Conservation (phyloP, 2,113 vertebrate species). For the Beaufortia kweichowensis region DNA sequence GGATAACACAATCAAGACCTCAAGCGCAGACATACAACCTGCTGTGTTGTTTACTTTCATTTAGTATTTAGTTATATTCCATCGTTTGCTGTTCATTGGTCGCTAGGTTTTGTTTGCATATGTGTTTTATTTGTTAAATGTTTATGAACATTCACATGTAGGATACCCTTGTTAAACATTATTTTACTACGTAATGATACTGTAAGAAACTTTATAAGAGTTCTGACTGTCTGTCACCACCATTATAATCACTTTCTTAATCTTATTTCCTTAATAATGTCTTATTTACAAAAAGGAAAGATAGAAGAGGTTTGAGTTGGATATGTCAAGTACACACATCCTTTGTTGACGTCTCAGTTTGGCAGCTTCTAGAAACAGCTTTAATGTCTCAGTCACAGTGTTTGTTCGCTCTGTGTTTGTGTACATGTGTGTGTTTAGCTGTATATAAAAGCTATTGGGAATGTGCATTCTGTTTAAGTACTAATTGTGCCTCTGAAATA, state of each 20-base stretch:
- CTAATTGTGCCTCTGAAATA: conserved; percentile 34
- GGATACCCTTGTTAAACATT: not conserved
- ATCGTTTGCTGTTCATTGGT: not conserved
- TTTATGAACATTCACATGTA: not conserved
- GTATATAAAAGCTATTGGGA: conserved; percentile 31
- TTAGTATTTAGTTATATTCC: not conserved
- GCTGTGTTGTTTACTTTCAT: not conserved
- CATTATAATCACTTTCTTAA: not conserved
- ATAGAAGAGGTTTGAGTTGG: not conserved
- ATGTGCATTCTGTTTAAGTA: conserved; percentile 21
- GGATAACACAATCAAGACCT: not conserved
- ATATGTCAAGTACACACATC: not conserved
- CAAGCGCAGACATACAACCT: not conserved
- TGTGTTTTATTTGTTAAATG: conserved; percentile 2
- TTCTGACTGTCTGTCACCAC: not conserved
- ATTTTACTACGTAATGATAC: not conserved
- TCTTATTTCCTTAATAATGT: not conserved
- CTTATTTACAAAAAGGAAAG: not conserved
- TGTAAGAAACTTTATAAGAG: not conserved
- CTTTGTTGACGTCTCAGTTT: not conserved
- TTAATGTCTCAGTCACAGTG: not conserved
- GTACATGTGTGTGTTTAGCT: not conserved
- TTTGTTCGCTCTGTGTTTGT: not conserved
- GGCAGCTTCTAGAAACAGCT: not conserved
- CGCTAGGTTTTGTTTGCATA: not conserved